Conservation (phyloP, 2,888 invertebrate species). For the Philaethria dido region DNA sequence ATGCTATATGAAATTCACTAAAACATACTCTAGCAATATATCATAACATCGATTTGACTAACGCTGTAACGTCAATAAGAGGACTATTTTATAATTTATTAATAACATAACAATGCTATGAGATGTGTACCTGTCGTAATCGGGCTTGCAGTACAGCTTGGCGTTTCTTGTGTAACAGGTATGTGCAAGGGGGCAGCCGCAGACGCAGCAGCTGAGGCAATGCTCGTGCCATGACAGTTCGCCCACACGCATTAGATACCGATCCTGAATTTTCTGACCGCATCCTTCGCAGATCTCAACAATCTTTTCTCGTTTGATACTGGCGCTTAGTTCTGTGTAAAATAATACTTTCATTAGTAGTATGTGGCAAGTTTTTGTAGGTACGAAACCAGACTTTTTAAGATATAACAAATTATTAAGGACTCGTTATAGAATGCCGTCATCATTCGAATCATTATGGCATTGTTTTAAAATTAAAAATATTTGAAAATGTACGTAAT, state of each 20-base stretch:
- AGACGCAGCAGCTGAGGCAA: slow-evolving; percentile 97
- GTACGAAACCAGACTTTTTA: neutral
- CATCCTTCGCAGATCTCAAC: slow-evolving; percentile 97
- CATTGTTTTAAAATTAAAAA: neutral
- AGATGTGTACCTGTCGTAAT: slow-evolving; percentile 94
- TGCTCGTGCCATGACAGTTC: slow-evolving; percentile 98
- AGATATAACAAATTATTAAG: neutral
- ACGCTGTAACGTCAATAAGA: neutral
- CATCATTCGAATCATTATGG: too few species aligned
- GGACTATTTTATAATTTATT: too few species aligned
- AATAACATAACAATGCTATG: neutral
- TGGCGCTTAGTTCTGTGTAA: slow-evolving; percentile 75
- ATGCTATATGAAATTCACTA: slow-evolving; percentile 19
- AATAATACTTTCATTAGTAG: slow-evolving; percentile 61
- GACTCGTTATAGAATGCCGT: too few species aligned
- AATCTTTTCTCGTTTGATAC: slow-evolving; percentile 90
- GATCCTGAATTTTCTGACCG: slow-evolving; percentile 96
- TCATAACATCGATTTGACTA: too few species aligned
- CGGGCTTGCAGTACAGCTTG: slow-evolving; percentile 97
- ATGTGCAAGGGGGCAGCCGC: slow-evolving; percentile 94
- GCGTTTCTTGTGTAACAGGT: slow-evolving; percentile 97
- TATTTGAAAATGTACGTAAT: neutral
- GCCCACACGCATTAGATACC: slow-evolving; percentile 96
- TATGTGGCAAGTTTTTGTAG: slow-evolving; percentile 52
- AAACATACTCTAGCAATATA: neutral